These are phyloP conservation scores for Xylocampa areola DNA, from an alignment of 2,888 invertebrate species.

Conservation along the genomic window DNA sequence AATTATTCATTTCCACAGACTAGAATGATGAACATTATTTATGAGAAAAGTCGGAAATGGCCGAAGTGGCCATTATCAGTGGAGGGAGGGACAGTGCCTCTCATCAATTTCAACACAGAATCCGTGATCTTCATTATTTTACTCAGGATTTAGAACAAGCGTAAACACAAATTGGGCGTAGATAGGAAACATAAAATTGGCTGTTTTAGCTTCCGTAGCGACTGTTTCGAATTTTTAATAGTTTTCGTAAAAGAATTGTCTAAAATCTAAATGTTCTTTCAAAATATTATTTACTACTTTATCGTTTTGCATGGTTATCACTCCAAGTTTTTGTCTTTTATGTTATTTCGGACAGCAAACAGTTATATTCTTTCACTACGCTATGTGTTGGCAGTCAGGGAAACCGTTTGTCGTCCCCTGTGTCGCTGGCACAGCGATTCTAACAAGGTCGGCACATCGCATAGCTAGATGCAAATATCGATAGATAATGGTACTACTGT, in stretches of 20 bases:
- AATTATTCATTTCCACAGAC: conserved; percentile 25
- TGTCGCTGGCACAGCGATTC: too few species aligned
- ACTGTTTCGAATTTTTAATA: conserved; percentile 11
- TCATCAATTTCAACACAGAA: conserved; percentile 48
- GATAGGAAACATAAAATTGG: conserved; percentile 18
- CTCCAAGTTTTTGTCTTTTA: too few species aligned
- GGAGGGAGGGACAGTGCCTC: conserved; percentile 50
- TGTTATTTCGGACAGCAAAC: too few species aligned
- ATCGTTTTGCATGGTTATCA: too few species aligned
- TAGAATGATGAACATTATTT: conserved; percentile 51
- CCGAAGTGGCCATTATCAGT: conserved; percentile 62
- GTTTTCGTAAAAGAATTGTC: neutral
- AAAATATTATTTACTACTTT: too few species aligned
- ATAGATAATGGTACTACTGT: too few species aligned
- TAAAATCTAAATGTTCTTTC: neutral
- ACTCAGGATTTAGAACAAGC: conserved; percentile 31
- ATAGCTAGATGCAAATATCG: too few species aligned
- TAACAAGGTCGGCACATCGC: too few species aligned
- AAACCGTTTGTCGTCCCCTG: too few species aligned
- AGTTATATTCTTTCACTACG: too few species aligned
- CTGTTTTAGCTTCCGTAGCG: conserved; percentile 24
- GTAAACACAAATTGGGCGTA: conserved; percentile 44
- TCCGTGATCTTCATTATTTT: conserved; percentile 48
- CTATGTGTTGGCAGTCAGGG: too few species aligned
- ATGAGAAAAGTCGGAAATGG: conserved; percentile 56